phyloP scores from a whole-genome alignment of 2,113 vertebrate genomes.

The Rhinoptilus africanus region DNA sequence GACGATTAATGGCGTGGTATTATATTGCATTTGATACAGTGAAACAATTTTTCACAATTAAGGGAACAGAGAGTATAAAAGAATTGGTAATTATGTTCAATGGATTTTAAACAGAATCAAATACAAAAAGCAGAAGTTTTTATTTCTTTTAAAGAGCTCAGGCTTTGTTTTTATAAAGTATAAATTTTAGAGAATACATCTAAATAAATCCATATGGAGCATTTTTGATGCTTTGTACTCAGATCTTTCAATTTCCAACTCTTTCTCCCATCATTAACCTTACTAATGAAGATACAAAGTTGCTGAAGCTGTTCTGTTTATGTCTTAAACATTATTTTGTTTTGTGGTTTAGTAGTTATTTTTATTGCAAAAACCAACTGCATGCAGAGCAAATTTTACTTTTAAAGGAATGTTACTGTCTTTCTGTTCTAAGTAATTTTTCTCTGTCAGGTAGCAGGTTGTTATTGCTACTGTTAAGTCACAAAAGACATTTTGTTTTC shows the following conservation, averaged over 20 bases:
- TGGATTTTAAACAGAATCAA: neutral
- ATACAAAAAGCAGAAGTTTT: neutral
- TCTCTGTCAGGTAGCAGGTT: neutral
- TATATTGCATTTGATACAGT: conserved; percentile 95
- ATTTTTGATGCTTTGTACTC: neutral
- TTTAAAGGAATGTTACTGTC: neutral
- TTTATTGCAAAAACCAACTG: neutral
- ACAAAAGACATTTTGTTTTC: neutral
- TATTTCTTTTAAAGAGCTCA: neutral
- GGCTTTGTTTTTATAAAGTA: neutral
- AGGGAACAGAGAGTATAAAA: conserved; percentile 84
- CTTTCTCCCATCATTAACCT: neutral
- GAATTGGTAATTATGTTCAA: conserved; percentile 82
- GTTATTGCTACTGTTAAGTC: neutral
- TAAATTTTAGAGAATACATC: neutral
- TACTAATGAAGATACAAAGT: neutral
- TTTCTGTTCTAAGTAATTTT: neutral
- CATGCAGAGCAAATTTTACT: neutral
- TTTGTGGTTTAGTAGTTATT: neutral
- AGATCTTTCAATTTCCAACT: neutral
- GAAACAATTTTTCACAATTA: conserved; percentile 85
- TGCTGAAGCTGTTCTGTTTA: neutral
- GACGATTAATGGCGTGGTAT: conserved; percentile 92
- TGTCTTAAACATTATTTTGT: neutral
- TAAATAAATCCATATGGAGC: neutral